Base-by-base conservation (phyloP, 2,113 vertebrate genomes). In the Crypturellus undulatus region DNA sequence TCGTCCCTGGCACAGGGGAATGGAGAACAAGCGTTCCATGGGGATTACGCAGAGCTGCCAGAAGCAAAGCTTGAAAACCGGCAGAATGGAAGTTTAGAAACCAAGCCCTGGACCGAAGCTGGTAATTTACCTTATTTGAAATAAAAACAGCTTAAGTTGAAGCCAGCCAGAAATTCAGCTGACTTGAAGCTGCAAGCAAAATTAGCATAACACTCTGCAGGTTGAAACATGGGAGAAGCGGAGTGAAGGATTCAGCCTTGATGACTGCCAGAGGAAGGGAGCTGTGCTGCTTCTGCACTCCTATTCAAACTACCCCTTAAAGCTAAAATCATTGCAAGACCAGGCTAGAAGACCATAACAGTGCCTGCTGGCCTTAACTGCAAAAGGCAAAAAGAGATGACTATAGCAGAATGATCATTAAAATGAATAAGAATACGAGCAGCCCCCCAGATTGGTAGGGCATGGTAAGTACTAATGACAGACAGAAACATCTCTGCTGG, bases 71-170 rank as follows among this genome's bases (percentile, higher is more conserved):
- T 84, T 95, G 86, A 90, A 97, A 94, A 93, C 56, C 17, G 0
- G 38, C 83, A 92, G 77, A 94, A 95, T 4, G 28, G 93, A 94
- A 96, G 94, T 92, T 92, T 95, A 88, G 93, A 97, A 96, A 95
- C 73, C 0, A 4, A 93, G 78, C 90, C 86, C 78, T 91, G 86
- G 59, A 89, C 92, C 92, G 84, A 93, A 94, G 92, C 4, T 30
- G 79, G 90, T 96, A 93, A 97, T 96, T 96, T 95, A 88, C 93
- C 80, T 94, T 95, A 84, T 95, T 96, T 90, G 86, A 96, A 96
- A 96, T 92, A 89, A 97, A 96, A 97, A 67, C 95, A 95, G 88
- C 95, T 97, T 82, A 95, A 96, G 65, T 70, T 93, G 92, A 96
- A 97, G 93, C 88, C 94, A 96, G 78, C 40, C 42, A 14, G 93